Conservation (phyloP, 2,113 vertebrate species). For the Myanophis thanlyinensis region DNA sequence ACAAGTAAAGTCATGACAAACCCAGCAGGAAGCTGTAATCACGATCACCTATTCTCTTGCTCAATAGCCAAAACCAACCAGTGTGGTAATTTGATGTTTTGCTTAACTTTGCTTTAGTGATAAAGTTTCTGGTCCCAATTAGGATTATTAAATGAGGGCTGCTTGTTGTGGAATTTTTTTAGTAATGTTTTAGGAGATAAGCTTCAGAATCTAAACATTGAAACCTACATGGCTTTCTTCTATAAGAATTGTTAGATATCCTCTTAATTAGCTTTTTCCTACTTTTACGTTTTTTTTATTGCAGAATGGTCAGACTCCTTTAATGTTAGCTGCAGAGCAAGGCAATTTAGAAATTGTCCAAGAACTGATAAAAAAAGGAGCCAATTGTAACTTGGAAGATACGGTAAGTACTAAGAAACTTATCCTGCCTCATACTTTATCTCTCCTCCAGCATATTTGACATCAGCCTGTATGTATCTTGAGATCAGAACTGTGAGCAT, state of each 20-base stretch:
- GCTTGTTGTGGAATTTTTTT: not conserved
- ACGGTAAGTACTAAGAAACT: slow-evolving; percentile 72
- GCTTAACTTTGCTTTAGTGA: not conserved
- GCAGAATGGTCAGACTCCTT: slow-evolving; percentile 91
- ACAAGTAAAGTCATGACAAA: not conserved
- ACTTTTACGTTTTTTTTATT: slow-evolving; percentile 25
- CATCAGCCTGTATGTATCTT: not conserved
- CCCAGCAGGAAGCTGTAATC: not conserved
- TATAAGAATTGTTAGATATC: not conserved
- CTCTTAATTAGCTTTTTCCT: not conserved
- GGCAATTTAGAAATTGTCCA: slow-evolving; percentile 93
- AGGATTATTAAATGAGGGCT: not conserved
- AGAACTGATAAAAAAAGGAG: slow-evolving; percentile 91
- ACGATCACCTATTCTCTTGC: not conserved
- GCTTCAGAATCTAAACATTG: not conserved
- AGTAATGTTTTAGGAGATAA: not conserved
- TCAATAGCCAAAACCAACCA: not conserved
- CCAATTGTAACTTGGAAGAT: slow-evolving; percentile 93
- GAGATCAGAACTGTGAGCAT: not conserved
- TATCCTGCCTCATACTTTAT: not conserved
- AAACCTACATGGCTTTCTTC: accelerated
- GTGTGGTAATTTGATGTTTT: not conserved
- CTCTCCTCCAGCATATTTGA: not conserved
- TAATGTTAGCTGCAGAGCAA: slow-evolving; percentile 96
- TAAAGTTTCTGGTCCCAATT: not conserved